Evolutionary conservation across 2,113 vertebrate species (phyloP), one percentile per base, ranked within the genome.

Genomic region (Oreochromis aureus): DNA sequence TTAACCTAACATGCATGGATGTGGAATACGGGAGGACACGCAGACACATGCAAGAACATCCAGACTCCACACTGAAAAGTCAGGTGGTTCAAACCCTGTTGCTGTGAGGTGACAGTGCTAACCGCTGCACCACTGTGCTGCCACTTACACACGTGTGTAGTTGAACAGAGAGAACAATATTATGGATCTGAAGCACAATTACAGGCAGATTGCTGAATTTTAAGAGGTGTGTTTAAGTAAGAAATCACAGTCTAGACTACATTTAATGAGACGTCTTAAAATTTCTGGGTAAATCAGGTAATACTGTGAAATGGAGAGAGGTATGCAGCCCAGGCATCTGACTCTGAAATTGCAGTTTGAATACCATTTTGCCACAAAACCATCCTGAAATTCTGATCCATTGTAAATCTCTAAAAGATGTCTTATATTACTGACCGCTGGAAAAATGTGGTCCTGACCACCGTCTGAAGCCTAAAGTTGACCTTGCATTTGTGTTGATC

Each of bases 401-500:
- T 44, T 84, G 82, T 81, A 88, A 91, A 80, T 89, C 87, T 30
- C 22, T 41, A 76, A 85, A 85, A 83, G 41, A 86, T 30, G 69
- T 82, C 59, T 82, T 78, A 19, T 78, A 80, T 89, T 89, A 89
- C 91, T 92, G 92, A 91, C 94, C 89, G 61, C 85, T 92, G 91
- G 80, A 84, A 91, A 83, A 83, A 80, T 69, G 81, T 24, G 78
- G 88, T 88, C 84, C 81, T 88, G 80, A 94, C 92, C 83, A 36
- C 89, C 84, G 92, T 91, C 93, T 93, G 86, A 86, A 84, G 80
- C 85, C 89, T 84, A 80, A 91, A 91, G 93, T 86, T 91, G 90
- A 94, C 91, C 51, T 76, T 55, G 30, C 84, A 61, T 93, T 89
- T 32, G 83, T 84, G 88, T 88, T 89, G 85, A 92, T 89, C 82